phyloP scores from a whole-genome alignment of 2,113 vertebrate species.

The Salminus brasiliensis region DNA sequence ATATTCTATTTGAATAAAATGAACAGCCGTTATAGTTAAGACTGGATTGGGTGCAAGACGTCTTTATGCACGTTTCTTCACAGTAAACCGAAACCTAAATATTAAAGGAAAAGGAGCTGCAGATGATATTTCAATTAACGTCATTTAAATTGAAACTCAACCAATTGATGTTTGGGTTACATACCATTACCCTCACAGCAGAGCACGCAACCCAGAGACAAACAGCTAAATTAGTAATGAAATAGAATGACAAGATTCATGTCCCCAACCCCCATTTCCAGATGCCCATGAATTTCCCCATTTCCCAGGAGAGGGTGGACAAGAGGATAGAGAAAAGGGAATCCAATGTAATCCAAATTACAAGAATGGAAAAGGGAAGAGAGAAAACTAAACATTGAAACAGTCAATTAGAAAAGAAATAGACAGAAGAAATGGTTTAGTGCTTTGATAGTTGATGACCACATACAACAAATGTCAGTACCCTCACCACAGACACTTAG shows the following conservation, averaged over 20 bases:
- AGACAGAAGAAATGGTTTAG: conserved; percentile 7
- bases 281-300: not conserved
- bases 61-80: not conserved
- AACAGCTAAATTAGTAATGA: not conserved
- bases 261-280: not conserved
- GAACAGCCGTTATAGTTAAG: not conserved
- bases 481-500: conserved; percentile 64
- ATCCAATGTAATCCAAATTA: too few species aligned
- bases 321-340: not conserved
- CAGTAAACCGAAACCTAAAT: not conserved
- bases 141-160: too few species aligned
- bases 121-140: too few species aligned
- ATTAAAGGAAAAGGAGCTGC: too few species aligned
- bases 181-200: not conserved
- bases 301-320: not conserved
- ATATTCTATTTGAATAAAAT: not conserved
- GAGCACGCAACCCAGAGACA: not conserved
- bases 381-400: not conserved
- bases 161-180: too few species aligned
- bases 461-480: conserved; percentile 54
- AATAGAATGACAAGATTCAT: not conserved
- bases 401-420: not conserved
- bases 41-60: not conserved
- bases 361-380: not conserved
- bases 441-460: conserved; percentile 5